Evolutionary conservation across 2,888 invertebrate species (phyloP).

Genomic region (Drosophila ochracea): DNA sequence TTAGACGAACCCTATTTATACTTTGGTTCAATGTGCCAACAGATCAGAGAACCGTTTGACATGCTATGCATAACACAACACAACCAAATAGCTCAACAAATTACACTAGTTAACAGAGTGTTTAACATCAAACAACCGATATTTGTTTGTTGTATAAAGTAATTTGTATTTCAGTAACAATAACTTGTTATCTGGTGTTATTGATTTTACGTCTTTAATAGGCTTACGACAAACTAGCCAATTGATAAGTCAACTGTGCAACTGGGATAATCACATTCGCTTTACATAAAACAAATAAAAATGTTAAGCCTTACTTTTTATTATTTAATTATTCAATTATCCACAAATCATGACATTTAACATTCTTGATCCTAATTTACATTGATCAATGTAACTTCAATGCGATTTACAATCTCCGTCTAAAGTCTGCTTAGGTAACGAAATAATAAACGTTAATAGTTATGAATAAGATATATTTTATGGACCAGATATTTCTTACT

Average conservation of each 20-base stretch:
- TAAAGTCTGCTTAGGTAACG: not conserved
- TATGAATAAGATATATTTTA: not conserved
- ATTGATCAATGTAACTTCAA: not conserved
- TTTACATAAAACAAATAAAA: not conserved
- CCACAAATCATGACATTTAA: no score
- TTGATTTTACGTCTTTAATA: not conserved
- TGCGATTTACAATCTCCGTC: not conserved
- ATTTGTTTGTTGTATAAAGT: not conserved
- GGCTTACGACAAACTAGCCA: not conserved
- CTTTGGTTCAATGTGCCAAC: conserved; percentile 9
- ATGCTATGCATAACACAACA: not conserved
- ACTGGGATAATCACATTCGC: conserved; percentile 4
- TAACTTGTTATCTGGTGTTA: not conserved
- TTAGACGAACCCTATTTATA: conserved; percentile 5
- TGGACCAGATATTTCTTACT: not conserved
- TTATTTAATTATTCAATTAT: conserved; percentile 4
- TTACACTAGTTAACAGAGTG: not conserved
- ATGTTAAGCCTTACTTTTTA: not conserved
- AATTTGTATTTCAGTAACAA: not conserved
- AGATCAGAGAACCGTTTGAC: conserved; percentile 8
- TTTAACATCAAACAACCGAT: not conserved
- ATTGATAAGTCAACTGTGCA: conserved; percentile 1
- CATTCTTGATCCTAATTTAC: not conserved
- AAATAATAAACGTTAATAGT: not conserved
- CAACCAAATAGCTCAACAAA: not conserved